Conservation (phyloP, 2,113 vertebrate genomes). For the Passer domesticus region DNA sequence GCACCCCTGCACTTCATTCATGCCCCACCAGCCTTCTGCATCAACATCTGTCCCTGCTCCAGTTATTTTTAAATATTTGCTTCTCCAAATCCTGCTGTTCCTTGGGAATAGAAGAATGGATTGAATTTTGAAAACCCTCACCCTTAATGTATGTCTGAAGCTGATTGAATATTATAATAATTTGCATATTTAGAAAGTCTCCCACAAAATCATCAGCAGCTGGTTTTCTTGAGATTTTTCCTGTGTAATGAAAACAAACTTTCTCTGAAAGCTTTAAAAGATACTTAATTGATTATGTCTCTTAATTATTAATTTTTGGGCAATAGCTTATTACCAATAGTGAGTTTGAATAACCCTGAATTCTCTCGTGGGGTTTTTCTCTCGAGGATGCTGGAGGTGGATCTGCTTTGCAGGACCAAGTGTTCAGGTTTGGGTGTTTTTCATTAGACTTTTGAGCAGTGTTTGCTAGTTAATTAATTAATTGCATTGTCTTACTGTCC, state of each 20-base stretch:
- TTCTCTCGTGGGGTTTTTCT: not conserved
- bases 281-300: not conserved
- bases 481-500: not conserved
- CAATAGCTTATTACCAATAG: not conserved
- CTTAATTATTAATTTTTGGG: not conserved
- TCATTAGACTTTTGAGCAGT: not conserved
- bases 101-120: not conserved
- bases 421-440: not conserved
- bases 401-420: constrained; percentile 9
- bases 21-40: not conserved
- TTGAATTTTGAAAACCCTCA: not conserved
- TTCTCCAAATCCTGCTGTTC: not conserved
- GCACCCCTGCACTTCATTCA: rapidly evolving
- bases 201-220: not conserved
- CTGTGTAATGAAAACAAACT: not conserved
- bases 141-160: not conserved
- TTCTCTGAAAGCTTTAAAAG: not conserved
- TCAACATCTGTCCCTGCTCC: not conserved
- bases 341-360: not conserved
- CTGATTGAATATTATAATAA: not conserved
- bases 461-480: not conserved
- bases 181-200: not conserved
- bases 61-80: not conserved
- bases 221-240: not conserved
- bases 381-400: not conserved